These are phyloP conservation scores for Hemiprocne comata DNA, from an alignment of 2,113 vertebrate species.

Conservation along the genomic window DNA sequence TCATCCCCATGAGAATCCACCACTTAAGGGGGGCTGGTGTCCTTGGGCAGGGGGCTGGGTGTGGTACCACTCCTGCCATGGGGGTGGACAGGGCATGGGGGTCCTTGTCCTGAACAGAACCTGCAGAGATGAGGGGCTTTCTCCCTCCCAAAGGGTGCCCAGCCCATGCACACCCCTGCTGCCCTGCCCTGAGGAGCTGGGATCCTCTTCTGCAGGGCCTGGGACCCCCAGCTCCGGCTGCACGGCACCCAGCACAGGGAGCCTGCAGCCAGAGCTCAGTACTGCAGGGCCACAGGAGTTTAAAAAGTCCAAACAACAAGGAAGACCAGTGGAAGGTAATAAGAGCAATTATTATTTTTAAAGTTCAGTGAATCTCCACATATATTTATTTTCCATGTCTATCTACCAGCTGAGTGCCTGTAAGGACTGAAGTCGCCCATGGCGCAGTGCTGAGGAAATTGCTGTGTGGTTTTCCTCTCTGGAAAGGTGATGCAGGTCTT, in stretches of 20 bases:
- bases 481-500: no score
- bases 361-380: not conserved
- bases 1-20: accelerated
- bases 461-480: not conserved
- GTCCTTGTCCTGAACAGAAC: not conserved
- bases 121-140: not conserved
- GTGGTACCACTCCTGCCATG: accelerated
- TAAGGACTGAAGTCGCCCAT: not conserved
- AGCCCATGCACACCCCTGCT: not conserved
- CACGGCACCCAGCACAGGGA: accelerated
- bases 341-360: not conserved
- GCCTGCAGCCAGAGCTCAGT: accelerated
- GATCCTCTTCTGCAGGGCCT: no score
- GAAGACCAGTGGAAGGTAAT: not conserved
- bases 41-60: not conserved
- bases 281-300: accelerated
- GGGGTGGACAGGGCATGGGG: not conserved
- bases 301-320: not conserved
- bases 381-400: not conserved
- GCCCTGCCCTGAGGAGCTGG: no score
- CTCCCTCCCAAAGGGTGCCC: no score
- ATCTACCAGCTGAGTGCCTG: not conserved
- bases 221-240: not conserved
- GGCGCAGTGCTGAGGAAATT: not conserved
- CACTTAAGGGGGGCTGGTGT: accelerated